A percentile compares a stretch with the other conserved stretches of the same genome.
Conservation (phyloP, 30 jellyfish, hydroid and myxozoan species). For the Sanderia malayensis region DNA sequence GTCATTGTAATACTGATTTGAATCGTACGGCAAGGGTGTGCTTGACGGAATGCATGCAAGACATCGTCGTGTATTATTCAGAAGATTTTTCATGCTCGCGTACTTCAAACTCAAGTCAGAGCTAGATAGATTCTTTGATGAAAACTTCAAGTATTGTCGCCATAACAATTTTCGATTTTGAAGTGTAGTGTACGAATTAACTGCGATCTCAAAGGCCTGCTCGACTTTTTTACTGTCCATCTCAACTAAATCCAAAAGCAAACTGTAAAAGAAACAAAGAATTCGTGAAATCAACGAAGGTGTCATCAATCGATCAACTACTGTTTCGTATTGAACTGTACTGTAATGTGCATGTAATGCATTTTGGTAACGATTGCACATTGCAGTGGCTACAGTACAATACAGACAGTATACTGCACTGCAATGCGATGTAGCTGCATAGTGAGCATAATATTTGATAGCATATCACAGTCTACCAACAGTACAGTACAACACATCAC, state of each 20-base stretch:
- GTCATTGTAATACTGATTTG: conserved; percentile 52
- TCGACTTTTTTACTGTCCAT: conserved; percentile 47
- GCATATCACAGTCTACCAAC: too few relatives aligned
- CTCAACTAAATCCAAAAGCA: conserved; percentile 50
- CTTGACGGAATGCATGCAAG: conserved; percentile 56
- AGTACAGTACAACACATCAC: too few relatives aligned
- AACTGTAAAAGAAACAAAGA: conserved; percentile 28
- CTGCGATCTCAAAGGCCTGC: conserved; percentile 84
- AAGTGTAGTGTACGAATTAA: conserved; percentile 60
- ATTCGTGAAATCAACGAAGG: background rate
- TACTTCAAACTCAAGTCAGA: background rate
- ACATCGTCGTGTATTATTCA: conserved; percentile 52
- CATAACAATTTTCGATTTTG: conserved; percentile 66
- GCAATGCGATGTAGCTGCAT: too few relatives aligned
- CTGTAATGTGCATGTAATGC: too few relatives aligned
- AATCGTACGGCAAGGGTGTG: conserved; percentile 25
- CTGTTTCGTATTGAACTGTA: too few relatives aligned
- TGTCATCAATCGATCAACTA: too few relatives aligned
- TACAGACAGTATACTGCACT: too few relatives aligned
- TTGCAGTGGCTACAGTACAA: too few relatives aligned
- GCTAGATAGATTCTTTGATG: background rate
- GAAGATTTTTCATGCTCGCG: conserved; percentile 2
- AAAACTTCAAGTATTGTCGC: conserved; percentile 51
- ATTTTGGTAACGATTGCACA: too few relatives aligned
- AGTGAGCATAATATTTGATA: too few relatives aligned